These are phyloP conservation scores for Rhyacophila brunnea DNA, from an alignment of 1,140 invertebrate genomes.

Conservation along the genomic window DNA sequence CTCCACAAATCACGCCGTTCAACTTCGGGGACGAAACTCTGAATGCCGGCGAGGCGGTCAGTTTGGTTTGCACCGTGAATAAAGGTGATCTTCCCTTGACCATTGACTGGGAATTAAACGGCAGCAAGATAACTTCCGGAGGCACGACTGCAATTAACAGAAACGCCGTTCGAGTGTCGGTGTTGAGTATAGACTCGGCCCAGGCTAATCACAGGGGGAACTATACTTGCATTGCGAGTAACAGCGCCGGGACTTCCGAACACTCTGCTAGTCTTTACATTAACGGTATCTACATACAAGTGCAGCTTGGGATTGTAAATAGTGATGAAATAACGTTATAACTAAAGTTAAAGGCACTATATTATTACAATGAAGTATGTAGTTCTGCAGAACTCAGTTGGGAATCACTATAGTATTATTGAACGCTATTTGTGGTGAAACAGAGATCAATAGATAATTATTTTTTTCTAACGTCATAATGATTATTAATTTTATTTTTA, in stretches of 20 bases:
- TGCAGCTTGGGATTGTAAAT: too few relatives aligned
- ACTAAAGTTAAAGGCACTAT: background rate
- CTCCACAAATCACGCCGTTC: slow-evolving; percentile 63
- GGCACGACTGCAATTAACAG: slow-evolving; percentile 33
- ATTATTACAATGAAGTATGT: background rate
- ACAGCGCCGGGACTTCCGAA: slow-evolving; percentile 62
- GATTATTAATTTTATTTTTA: too few relatives aligned
- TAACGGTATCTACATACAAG: slow-evolving; percentile 50
- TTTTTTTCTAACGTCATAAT: too few relatives aligned
- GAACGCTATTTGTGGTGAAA: too few relatives aligned
- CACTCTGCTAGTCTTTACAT: slow-evolving; percentile 57
- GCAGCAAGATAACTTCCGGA: slow-evolving; percentile 40
- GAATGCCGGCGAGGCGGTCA: slow-evolving; percentile 63
- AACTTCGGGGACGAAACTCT: slow-evolving; percentile 61
- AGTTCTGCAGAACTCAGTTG: too few relatives aligned
- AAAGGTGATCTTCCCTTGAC: slow-evolving; percentile 64
- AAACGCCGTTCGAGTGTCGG: slow-evolving; percentile 40
- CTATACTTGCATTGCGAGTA: slow-evolving; percentile 66
- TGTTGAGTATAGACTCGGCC: slow-evolving; percentile 61
- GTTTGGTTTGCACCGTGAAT: slow-evolving; percentile 59
- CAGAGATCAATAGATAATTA: too few relatives aligned
- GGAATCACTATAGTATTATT: too few relatives aligned
- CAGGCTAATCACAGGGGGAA: slow-evolving; percentile 62
- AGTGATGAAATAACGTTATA: too few relatives aligned
- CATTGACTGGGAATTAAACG: slow-evolving; percentile 55